Base-by-base conservation (phyloP, 2,888 invertebrate species). In the Mythimna ferrago region DNA sequence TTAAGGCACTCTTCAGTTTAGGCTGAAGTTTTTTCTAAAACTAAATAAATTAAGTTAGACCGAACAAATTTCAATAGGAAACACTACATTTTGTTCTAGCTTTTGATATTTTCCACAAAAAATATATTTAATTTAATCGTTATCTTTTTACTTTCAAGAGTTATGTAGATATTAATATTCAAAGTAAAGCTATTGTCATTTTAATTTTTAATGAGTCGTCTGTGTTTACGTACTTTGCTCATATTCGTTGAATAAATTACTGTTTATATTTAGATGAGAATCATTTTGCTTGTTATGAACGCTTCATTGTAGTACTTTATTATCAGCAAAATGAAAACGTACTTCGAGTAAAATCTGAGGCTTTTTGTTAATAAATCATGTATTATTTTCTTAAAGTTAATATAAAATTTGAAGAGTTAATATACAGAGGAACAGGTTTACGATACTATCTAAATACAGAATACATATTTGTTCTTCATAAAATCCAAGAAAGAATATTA, bases 181-280 rank as follows among this genome's bases (percentile, higher is more conserved):
- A 67, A 71, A 76, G 14, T 66, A 35, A 54, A 35, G 48, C 66
- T 60, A 69, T 69, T 76, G 53, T 66, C 76, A 76, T 81, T 78
- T 81, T 38, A 75, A 78, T 81, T 80, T 26, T 75, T 1, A 67
- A 62, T 76, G 35, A 66, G 54, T 38, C 21, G 38, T 38, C 51
- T 64, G 53, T 38, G 21, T 61, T 53, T 26, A 26, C 26, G 65
- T 58, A 32, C 21, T 66, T 54, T 64, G 21, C 54, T 68, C 51
- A 44, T 80, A 51, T 74, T 78, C 75, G 19, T 70, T 75, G 81
- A 78, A 81, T 76, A 70, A 66, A 60, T 71, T 66, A 57, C 54
- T 66, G 76, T 78, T 81, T 54, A 74, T 77, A 80, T 74, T 77
- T 54, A 77, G 75, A 80, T 80, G 65, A 44, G 48, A 51, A 63